Conservation (phyloP, 92 coral and sea anemone genomes). For the Bergia sp. region DNA sequence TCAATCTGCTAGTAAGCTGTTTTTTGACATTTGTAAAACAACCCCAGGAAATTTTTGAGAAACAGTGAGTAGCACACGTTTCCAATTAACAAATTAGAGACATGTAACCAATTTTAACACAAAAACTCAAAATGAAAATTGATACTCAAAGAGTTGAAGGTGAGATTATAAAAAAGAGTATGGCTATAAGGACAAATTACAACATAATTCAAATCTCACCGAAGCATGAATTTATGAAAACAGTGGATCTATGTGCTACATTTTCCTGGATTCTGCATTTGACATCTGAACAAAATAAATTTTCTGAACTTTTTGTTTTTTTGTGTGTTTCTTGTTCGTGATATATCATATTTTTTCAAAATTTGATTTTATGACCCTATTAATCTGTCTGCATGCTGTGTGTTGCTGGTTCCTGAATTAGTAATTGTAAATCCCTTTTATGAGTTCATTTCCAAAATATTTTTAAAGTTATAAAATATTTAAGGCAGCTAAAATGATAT, state of each 20-base stretch:
- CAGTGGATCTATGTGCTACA: not conserved
- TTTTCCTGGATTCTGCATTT: not conserved
- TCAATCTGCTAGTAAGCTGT: not conserved
- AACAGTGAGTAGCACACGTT: not conserved
- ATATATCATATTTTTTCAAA: no score
- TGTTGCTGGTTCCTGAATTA: not conserved
- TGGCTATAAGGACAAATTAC: no score
- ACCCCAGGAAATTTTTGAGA: not conserved
- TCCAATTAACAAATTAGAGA: constrained; percentile 27
- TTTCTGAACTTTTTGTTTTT: not conserved
- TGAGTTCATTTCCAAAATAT: not conserved
- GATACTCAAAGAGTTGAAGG: not conserved
- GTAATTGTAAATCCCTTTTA: not conserved
- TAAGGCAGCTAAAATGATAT: not conserved
- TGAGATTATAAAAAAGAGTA: not conserved
- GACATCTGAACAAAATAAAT: not conserved
- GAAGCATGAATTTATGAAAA: not conserved
- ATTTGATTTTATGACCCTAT: not conserved
- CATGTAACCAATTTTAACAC: not conserved
- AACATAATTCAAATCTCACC: not conserved
- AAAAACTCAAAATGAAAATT: not conserved
- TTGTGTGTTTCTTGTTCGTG: not conserved
- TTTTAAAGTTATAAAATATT: not conserved
- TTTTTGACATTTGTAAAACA: constrained; percentile 21
- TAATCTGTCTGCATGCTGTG: not conserved